A percentile compares a stretch with the other conserved stretches of the same genome.
Conservation (phyloP, 2,113 vertebrate species). For the Mesoclemmys tuberculata region DNA sequence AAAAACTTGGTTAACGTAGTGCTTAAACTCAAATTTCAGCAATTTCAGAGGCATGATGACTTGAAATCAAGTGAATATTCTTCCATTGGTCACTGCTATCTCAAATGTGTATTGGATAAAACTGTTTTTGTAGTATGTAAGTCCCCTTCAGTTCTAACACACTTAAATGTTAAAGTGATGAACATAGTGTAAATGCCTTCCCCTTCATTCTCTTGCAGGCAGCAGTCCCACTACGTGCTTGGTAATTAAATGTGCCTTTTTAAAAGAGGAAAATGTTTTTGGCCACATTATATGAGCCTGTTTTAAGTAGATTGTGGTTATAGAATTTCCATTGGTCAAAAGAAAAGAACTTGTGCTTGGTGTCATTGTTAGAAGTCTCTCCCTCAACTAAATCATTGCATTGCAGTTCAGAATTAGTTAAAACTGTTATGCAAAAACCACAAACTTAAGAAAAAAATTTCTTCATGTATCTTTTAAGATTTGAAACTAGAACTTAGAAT, state of each 20-base stretch:
- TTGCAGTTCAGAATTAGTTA: not conserved
- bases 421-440: not conserved
- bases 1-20: not conserved
- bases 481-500: not conserved
- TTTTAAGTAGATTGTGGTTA: not conserved
- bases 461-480: not conserved
- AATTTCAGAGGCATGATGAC: not conserved
- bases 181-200: not conserved
- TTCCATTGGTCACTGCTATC: not conserved
- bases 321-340: not conserved
- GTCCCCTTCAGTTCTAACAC: not conserved
- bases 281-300: not conserved
- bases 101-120: not conserved
- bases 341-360: not conserved
- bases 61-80: not conserved
- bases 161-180: not conserved
- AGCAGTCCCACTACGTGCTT: not conserved
- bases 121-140: not conserved
- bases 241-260: not conserved
- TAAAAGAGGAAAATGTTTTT: not conserved
- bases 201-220: not conserved
- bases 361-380: not conserved
- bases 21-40: not conserved
- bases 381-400: not conserved
- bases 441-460: not conserved